Evolutionary conservation across 2,888 invertebrate genomes (phyloP), one percentile per base, ranked within the genome.

Genomic region (Tridacna crocea): DNA sequence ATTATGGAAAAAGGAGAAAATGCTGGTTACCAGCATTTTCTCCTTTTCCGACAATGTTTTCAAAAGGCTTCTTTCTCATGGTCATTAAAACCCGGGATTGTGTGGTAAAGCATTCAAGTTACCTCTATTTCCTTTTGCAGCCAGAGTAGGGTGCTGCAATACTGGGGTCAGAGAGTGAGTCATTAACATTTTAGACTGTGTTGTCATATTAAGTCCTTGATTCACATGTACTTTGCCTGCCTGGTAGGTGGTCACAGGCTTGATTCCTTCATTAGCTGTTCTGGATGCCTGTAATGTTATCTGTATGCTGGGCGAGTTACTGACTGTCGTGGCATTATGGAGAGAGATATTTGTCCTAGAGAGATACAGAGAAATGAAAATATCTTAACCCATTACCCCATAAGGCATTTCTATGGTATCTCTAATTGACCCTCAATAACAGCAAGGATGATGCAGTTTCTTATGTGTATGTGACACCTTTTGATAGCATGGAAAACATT

Each of bases 211-310:
- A 24, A 86, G 60, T 27, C 75, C 83, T 47, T 80, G 81, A 48
- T 80, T 82, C 48, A 85, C 73, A 22, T 77, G 79, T 1, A 80
- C 77, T 61, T 84, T 84, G 13, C 77, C 78, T 15, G 83, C 72
- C 75, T 82, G 83, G 27, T 65, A 80, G 8, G 75, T 82, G 73
- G 82, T 80, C 22, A 79, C 75, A 13, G 81, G 82, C 82, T 87
- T 88, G 22, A 70, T 27, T 12, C 65, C 47, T 24, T 80, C 66
- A 11, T 66, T 48, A 19, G 63, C 61, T 4, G 85, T 77, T 19
- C 88, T 77, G 8, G 85, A 84, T 19, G 88, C 79, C 70, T 86
- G 89, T 22, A 89, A 63, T 0, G 88, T 89, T 24, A 89, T 89
- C 80, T 89, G 89, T n/a, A 89, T 89, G 72, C 88, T 89, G 13